These are phyloP conservation scores for Oscheius sp. DNA, from an alignment of 2,888 invertebrate genomes.

Conservation along the genomic window DNA sequence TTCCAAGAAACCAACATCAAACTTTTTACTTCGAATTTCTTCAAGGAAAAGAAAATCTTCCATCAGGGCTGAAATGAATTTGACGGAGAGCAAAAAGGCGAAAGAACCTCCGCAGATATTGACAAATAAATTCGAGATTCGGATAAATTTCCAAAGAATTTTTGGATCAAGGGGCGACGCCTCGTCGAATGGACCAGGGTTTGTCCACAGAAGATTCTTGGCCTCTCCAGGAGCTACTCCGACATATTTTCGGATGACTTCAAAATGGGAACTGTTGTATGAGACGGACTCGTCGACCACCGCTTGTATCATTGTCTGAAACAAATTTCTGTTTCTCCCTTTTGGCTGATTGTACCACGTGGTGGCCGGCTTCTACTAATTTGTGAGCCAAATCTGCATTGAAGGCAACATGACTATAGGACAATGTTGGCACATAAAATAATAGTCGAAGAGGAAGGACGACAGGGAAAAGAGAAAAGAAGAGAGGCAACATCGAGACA, in stretches of 20 bases:
- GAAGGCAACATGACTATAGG: slow-evolving; percentile 67
- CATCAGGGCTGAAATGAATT: slow-evolving; percentile 6
- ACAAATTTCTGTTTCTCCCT: not conserved
- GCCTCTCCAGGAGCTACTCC: slow-evolving; percentile 15
- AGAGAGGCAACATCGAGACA: not conserved
- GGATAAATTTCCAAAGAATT: slow-evolving; percentile 61
- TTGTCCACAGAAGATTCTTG: slow-evolving; percentile 56
- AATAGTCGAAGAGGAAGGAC: slow-evolving; percentile 41
- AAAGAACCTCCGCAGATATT: slow-evolving; percentile 57
- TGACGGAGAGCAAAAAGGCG: not conserved
- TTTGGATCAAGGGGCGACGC: slow-evolving; percentile 64
- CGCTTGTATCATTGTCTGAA: slow-evolving; percentile 47
- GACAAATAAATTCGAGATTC: slow-evolving; percentile 60
- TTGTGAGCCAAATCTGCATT: slow-evolving; percentile 62
- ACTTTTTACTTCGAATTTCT: slow-evolving; percentile 44
- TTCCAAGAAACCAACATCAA: slow-evolving; percentile 66
- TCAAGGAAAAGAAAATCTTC: slow-evolving; percentile 42
- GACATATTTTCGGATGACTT: slow-evolving; percentile 14
- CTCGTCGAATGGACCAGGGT: slow-evolving; percentile 68
- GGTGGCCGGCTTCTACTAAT: slow-evolving; percentile 54
- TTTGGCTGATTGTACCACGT: slow-evolving; percentile 51
- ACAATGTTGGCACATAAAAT: slow-evolving; percentile 67
- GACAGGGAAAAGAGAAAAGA: not conserved
- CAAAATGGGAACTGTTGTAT: slow-evolving; percentile 28
- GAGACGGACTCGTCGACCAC: slow-evolving; percentile 46